phyloP scores from a whole-genome alignment of 2,888 invertebrate species.

The Norana najaformis region DNA sequence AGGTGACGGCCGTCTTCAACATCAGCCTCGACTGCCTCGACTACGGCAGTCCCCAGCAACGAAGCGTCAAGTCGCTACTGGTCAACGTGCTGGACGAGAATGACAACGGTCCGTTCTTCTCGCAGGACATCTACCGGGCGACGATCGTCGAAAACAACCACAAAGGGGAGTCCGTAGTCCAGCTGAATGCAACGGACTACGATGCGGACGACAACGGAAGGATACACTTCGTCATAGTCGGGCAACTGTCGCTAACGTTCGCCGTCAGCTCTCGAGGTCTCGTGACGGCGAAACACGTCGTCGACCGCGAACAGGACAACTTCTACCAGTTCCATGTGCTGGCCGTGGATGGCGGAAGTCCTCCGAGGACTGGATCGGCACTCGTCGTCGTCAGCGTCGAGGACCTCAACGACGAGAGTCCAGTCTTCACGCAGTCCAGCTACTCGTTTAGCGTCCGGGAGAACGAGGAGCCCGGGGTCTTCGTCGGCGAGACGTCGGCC shows the following conservation, averaged over 20 bases:
- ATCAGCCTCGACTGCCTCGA: constrained; percentile 29
- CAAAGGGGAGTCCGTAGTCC: constrained; percentile 32
- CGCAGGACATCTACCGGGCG: constrained; percentile 33
- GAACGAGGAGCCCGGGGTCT: constrained; percentile 59
- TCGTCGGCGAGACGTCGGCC: constrained; percentile 41
- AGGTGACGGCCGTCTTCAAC: neutral
- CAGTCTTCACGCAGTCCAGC: constrained; percentile 35
- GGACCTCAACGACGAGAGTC: constrained; percentile 43
- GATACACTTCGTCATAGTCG: constrained; percentile 35
- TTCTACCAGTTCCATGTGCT: constrained; percentile 15
- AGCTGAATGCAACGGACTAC: constrained; percentile 41
- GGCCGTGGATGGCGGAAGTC: constrained; percentile 27
- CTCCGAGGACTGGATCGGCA: constrained; percentile 23
- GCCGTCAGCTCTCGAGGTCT: constrained; percentile 21
- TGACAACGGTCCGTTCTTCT: constrained; percentile 42
- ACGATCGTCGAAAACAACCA: constrained; percentile 42
- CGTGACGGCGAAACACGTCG: neutral
- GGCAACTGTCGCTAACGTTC: constrained; percentile 33
- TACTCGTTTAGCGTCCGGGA: constrained; percentile 41
- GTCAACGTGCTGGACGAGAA: constrained; percentile 39
- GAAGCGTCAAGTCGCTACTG: constrained; percentile 26
- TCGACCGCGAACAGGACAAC: constrained; percentile 24
- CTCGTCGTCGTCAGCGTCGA: constrained; percentile 33
- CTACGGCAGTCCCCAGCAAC: constrained; percentile 23
- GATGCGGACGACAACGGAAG: constrained; percentile 40